Conservation (phyloP, 2,113 vertebrate species). For the Calypte anna region DNA sequence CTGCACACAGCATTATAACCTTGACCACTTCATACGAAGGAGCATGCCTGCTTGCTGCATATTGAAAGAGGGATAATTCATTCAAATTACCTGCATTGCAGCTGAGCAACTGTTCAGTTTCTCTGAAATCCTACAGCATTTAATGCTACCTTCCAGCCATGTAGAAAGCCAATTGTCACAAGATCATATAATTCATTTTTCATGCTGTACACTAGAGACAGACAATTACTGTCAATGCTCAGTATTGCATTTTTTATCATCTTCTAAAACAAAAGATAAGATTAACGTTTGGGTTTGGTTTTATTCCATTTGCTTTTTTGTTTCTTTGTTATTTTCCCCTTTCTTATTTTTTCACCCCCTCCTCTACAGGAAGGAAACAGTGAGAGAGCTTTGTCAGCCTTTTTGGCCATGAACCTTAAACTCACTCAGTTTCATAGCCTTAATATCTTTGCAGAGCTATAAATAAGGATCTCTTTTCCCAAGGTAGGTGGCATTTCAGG, state of each 20-base stretch:
- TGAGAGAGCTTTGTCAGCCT: background rate
- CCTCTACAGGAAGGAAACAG: background rate
- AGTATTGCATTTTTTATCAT: slow-evolving; percentile 25
- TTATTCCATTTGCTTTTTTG: background rate
- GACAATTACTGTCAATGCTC: slow-evolving; percentile 50
- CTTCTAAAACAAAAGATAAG: slow-evolving; percentile 35
- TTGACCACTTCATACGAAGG: background rate
- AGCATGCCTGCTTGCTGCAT: background rate
- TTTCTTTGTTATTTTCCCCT: no score
- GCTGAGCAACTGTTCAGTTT: slow-evolving; percentile 36
- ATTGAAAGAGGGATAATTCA: background rate
- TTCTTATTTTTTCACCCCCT: background rate
- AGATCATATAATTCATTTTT: slow-evolving; percentile 52
- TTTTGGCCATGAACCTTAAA: slow-evolving; percentile 53
- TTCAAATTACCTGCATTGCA: slow-evolving; percentile 59
- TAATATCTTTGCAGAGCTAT: slow-evolving; percentile 44
- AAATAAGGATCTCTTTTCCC: slow-evolving; percentile 64
- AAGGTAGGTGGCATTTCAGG: background rate
- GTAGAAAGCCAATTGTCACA: slow-evolving; percentile 20
- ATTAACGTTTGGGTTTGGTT: background rate
- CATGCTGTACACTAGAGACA: slow-evolving; percentile 23
- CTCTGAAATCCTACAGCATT: slow-evolving; percentile 27
- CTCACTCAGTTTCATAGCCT: slow-evolving; percentile 39
- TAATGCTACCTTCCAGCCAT: background rate
- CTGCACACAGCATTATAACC: background rate